Evolutionary conservation across 2,888 invertebrate species (phyloP), one percentile per base, ranked within the genome.

Genomic region (Coelinius sp.): DNA sequence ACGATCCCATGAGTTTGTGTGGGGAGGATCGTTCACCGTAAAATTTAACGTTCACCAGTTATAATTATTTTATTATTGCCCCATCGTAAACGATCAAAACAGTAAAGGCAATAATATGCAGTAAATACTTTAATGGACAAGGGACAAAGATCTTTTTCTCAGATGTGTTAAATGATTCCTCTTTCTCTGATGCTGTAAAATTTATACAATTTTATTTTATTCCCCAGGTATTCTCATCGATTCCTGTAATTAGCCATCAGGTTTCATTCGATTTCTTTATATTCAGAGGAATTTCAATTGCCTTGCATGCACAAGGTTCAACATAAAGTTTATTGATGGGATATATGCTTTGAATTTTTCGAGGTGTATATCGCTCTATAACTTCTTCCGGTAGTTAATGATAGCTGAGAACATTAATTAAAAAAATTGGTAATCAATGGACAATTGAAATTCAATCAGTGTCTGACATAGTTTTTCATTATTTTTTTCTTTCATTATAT

Each of bases 1-100:
- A 38, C 49, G 66, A 31, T 8, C 20, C 41, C 10, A 35, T 56
- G 14, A 56, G 35, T 59, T 20, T 35, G 31, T 20, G 10, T 59
- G 12, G 24, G 0, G 35, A 10, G 35, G 59, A 20, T 59, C 59
- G 35, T 41, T 63, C 63, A 41, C 41, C 44, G 38, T 63, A 41
- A 63, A 63, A 70, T 70, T 70, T 46, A 65, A 70, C 17, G 53
- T 65, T 65, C 53, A 52, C 44, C 25, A 56, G 41, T 56, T 68
- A 56, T 56, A 68, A 56, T 66, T 66, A 52, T 52, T 66, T 52
- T 35, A 66, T 66, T 85, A 85, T 85, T 82, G 80, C 75, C n/a
- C 78, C 82, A 85, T 84, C 86, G 85, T 86, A 85, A 85, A 85
- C 79, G 81, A 85, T 84, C 82, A 78, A 82, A 83, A 78, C 84